Evolutionary conservation across 2,888 invertebrate species (phyloP).

Genomic region (Shargacucullia verbasci): DNA sequence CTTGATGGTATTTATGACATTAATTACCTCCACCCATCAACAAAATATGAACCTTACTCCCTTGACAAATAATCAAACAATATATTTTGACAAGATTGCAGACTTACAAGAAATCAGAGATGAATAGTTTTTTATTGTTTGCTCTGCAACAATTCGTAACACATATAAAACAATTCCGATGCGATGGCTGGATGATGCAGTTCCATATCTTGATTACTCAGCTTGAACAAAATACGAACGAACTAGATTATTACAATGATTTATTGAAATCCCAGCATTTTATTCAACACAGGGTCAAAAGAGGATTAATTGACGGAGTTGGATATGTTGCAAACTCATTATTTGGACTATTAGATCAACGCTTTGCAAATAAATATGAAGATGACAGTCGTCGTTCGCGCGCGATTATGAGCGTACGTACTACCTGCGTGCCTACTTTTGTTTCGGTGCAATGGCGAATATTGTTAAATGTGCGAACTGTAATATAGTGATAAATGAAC

Average conservation of each 20-base stretch:
- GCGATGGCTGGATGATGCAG: conserved; percentile 6
- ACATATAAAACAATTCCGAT: conserved; percentile 5
- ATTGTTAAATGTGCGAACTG: conserved; percentile 21
- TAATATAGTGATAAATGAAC: conserved; percentile 21
- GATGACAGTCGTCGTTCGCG: no score
- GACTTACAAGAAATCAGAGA: no score
- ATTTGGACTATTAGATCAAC: conserved; percentile 14
- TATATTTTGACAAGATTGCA: no score
- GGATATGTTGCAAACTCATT: no score
- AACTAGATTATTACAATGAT: conserved; percentile 7
- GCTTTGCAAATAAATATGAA: conserved; percentile 9
- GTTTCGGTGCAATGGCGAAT: conserved; percentile 8
- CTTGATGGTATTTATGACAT: no score
- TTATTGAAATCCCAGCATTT: conserved; percentile 2
- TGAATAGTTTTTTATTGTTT: no score
- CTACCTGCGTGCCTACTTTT: no score
- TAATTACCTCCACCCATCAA: no score
- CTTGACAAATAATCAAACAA: no score
- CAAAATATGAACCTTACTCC: no score
- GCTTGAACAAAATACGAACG: conserved; percentile 2
- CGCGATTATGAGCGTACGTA: no score
- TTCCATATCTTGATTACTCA: conserved; percentile 1
- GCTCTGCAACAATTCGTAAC: conserved; percentile 1
- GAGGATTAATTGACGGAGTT: conserved; percentile 9
- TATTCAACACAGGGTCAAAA: conserved; percentile 7